Conservation (phyloP, 2,888 invertebrate species). For the Agrochola litura region DNA sequence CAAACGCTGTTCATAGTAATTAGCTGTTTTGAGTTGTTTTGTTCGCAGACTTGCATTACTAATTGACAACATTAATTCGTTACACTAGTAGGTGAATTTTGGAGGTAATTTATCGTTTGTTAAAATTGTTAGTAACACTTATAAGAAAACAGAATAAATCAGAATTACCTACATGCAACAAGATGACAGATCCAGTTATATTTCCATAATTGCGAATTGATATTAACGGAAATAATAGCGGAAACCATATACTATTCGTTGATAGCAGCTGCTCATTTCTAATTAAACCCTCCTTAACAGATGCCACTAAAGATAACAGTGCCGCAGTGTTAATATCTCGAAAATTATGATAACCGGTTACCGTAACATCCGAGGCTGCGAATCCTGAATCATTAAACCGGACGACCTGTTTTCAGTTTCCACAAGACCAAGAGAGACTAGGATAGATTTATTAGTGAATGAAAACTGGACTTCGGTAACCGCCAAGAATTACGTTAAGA, state of each 20-base stretch:
- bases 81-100: slow-evolving; percentile 18
- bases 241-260: slow-evolving; percentile 33
- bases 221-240: slow-evolving; percentile 38
- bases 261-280: slow-evolving; percentile 33
- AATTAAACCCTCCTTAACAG: slow-evolving; percentile 31
- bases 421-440: slow-evolving; percentile 6
- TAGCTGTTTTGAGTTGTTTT: slow-evolving; percentile 42
- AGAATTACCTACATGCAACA: neutral
- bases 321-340: slow-evolving; percentile 22
- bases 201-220: slow-evolving; percentile 19
- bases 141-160: neutral
- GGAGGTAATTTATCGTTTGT: slow-evolving; percentile 16
- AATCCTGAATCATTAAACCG: slow-evolving; percentile 24
- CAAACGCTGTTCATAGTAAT: slow-evolving; percentile 48
- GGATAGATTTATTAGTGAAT: slow-evolving; percentile 9
- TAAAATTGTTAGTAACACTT: neutral
- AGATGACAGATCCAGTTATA: slow-evolving; percentile 9
- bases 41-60: slow-evolving; percentile 38
- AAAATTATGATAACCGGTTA: slow-evolving; percentile 36
- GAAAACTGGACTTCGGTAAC: neutral
- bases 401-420: slow-evolving; percentile 9
- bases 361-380: slow-evolving; percentile 1
- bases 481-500: neutral
- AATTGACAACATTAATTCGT: slow-evolving; percentile 47
- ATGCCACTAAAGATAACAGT: slow-evolving; percentile 38